phyloP scores from a whole-genome alignment of 2,113 vertebrate genomes.

The Talpa occidentalis region DNA sequence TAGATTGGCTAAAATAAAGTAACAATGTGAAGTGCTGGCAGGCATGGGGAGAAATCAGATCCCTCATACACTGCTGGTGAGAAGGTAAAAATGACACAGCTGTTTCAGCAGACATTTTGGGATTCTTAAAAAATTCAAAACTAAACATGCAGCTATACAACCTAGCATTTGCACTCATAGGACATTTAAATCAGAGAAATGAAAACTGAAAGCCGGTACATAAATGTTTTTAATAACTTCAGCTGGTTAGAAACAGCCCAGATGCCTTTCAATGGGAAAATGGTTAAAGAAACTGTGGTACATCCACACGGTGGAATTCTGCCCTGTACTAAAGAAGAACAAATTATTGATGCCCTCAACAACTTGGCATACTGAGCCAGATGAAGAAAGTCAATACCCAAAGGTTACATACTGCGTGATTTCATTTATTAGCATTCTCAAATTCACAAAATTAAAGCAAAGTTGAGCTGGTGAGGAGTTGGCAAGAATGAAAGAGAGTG shows the following conservation, averaged over 20 bases:
- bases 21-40: not conserved
- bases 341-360: not conserved
- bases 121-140: slow-evolving; percentile 23
- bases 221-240: not conserved
- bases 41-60: not conserved
- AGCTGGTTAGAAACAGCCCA: not conserved
- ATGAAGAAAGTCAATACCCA: not conserved
- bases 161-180: not conserved
- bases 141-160: not conserved
- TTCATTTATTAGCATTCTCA: not conserved
- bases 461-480: not conserved
- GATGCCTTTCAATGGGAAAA: not conserved
- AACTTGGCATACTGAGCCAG: not conserved
- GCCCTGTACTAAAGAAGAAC: not conserved
- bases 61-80: not conserved
- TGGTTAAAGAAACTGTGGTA: not conserved
- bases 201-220: not conserved
- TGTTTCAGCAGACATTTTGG: not conserved
- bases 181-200: not conserved
- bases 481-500: not conserved
- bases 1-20: not conserved
- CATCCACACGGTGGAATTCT: not conserved
- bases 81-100: not conserved
- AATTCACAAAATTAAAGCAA: not conserved
- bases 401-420: not conserved